Conservation (phyloP, 2,113 vertebrate genomes). For the Anguilla japonica region DNA sequence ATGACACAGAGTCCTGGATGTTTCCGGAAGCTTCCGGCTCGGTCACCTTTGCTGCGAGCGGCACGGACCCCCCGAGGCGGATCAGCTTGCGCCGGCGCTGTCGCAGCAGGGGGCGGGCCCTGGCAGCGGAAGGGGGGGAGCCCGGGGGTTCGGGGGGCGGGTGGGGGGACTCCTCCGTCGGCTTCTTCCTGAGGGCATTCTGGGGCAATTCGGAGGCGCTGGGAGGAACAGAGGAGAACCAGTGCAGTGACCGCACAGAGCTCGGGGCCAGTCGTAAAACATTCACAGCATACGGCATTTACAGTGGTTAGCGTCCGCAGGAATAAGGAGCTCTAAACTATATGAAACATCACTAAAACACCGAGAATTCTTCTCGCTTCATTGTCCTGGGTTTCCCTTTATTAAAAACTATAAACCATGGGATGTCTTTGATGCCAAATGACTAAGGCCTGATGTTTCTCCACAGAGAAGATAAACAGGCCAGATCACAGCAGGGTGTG, state of each 20-base stretch:
- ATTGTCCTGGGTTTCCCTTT: neutral
- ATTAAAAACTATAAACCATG: neutral
- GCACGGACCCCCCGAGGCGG: conserved; percentile 31
- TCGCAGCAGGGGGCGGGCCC: conserved; percentile 43
- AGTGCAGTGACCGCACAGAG: neutral
- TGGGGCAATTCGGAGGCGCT: conserved; percentile 1
- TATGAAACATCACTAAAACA: neutral
- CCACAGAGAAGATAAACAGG: neutral
- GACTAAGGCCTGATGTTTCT: neutral
- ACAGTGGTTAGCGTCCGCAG: neutral
- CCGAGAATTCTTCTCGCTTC: neutral
- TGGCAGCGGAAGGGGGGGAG: conserved; percentile 45
- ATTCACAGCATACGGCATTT: neutral
- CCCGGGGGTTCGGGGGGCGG: conserved; percentile 24
- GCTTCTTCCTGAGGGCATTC: conserved; percentile 42
- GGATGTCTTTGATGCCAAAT: neutral
- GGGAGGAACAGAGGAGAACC: conserved; percentile 10
- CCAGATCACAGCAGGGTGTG: neutral
- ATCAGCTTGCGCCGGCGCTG: conserved; percentile 47
- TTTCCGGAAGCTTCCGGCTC: neutral
- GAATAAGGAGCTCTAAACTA: neutral
- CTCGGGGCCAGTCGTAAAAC: neutral
- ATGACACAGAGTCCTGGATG: neutral
- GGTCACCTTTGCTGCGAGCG: conserved; percentile 50
- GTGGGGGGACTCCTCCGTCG: neutral